Evolutionary conservation across 2,113 vertebrate genomes (phyloP).

Genomic region (Murina feae): DNA sequence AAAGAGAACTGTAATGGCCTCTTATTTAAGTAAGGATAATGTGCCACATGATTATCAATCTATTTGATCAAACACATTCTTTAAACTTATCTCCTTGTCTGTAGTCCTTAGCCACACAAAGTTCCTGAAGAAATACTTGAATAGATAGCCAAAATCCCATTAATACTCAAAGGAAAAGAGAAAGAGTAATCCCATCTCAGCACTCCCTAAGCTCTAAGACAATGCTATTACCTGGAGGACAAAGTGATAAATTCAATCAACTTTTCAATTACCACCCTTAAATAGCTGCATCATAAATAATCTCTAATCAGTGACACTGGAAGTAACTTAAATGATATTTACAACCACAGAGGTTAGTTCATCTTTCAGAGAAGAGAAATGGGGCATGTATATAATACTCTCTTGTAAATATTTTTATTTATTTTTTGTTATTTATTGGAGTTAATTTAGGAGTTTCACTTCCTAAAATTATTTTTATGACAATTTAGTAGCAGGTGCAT

Average conservation of each 20-base stretch:
- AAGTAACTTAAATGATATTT: background rate
- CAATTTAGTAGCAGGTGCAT: background rate
- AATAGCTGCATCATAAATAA: background rate
- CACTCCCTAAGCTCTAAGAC: background rate
- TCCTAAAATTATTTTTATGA: background rate
- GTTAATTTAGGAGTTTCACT: background rate
- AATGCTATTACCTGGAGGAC: background rate
- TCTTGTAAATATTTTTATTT: background rate
- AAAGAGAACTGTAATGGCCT: background rate
- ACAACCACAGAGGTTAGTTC: background rate
- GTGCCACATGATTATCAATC: background rate
- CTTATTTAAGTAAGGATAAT: background rate
- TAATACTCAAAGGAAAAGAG: background rate
- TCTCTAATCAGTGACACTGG: background rate
- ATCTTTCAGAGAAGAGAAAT: background rate
- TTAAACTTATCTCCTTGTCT: background rate
- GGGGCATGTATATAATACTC: fast-evolving
- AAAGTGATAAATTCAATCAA: background rate
- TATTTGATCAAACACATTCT: background rate
- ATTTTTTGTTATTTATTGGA: background rate
- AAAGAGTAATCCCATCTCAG: background rate
- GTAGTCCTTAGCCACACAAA: background rate
- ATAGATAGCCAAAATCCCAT: background rate
- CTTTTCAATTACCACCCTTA: background rate
- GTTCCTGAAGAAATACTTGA: background rate